These are phyloP conservation scores for Pteruthius melanotis DNA, from an alignment of 2,113 vertebrate genomes.

Conservation along the genomic window DNA sequence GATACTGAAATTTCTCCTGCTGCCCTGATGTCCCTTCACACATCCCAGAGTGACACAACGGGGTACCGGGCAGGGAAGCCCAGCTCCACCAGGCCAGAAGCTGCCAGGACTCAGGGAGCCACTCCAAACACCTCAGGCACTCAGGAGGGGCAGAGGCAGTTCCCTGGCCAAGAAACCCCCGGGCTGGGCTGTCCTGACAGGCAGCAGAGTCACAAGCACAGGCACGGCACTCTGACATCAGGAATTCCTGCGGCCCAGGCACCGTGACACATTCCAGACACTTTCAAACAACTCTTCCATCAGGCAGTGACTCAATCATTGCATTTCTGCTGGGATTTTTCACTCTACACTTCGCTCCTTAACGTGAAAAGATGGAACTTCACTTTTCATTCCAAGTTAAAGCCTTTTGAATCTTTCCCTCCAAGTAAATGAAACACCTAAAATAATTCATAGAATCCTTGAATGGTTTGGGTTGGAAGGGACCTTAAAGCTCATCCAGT, in stretches of 20 bases:
- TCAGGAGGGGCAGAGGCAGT: neutral
- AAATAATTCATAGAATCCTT: neutral
- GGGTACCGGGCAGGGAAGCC: neutral
- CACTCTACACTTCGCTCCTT: neutral
- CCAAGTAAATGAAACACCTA: neutral
- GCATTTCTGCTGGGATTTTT: neutral
- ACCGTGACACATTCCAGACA: neutral
- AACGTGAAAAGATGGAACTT: neutral
- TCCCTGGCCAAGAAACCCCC: neutral
- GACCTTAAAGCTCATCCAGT: neutral
- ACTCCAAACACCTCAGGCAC: neutral
- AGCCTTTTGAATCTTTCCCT: neutral
- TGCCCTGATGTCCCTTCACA: neutral
- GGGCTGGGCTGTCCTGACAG: neutral
- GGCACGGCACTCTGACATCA: neutral
- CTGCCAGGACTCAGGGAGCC: neutral
- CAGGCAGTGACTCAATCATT: neutral
- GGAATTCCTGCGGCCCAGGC: neutral
- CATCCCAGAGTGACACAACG: fast-evolving
- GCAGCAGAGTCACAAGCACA: neutral
- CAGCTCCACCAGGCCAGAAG: neutral
- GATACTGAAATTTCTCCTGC: neutral
- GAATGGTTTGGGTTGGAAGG: neutral
- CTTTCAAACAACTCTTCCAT: neutral
- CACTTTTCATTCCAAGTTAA: neutral